Base-by-base conservation (phyloP, 2,888 invertebrate species). In the Notocelia uddmanniana region DNA sequence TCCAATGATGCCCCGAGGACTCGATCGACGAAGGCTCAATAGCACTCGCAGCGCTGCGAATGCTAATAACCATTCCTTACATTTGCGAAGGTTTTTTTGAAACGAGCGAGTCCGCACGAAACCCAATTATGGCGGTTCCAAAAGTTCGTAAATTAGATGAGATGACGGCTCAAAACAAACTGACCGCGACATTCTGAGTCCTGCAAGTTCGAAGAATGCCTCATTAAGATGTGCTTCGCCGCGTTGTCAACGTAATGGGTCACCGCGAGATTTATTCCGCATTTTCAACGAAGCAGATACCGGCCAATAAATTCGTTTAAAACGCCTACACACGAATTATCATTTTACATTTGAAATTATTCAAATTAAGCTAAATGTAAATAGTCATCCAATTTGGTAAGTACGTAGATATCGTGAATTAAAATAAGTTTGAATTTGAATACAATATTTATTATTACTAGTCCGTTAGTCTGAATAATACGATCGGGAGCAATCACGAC, bases 101-200 rank as follows among this genome's bases (percentile, higher is more conserved):
- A 81, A 84, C 81, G 77, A 81, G 79, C 67, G 26, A 52, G 37
- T 67, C 41, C 60, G 66, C 59, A 75, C 74, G 68, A 73, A 75
- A 73, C 73, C 78, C 78, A 81, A 82, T 81, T 79, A 82, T 76
- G 80, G 77, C 82, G 78, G 81, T 82, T 81, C 79, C 81, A 79
- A 67, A 79, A 79, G 78, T 74, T 81, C 83, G 84, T 87, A 89
- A 87, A 85, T 85, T 84, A 81, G 80, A 74, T 76, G 74, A 81
- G 77, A 84, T 84, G 86, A 85, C 85, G 74, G 73, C 75, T 74
- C 76, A 70, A 69, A 73, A 79, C 77, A 77, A 80, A 82, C 78
- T 81, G 78, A 79, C 85, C 79, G 78, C 81, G 81, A 80, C 79
- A 80, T 80, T 78, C 76, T 75, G 76, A 75, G 75, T 77, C 69